Evolutionary conservation across 2,113 vertebrate genomes (phyloP).

Genomic region (Melozone crissalis): DNA sequence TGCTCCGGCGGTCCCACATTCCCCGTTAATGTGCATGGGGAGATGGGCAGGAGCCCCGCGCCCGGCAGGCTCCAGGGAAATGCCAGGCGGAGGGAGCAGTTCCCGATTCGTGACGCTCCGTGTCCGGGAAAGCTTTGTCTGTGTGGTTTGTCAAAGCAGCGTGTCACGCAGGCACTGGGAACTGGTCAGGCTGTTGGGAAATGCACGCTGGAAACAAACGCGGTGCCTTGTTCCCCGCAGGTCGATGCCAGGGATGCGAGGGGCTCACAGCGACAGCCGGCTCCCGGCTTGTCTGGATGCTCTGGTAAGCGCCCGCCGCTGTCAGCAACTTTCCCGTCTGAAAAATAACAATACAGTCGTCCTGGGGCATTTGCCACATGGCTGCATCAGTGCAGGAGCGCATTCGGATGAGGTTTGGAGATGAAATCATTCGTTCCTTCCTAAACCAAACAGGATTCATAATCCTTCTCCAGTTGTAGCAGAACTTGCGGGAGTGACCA

Average conservation of each 20-base stretch:
- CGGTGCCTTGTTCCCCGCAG: fast-evolving
- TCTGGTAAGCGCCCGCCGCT: neutral
- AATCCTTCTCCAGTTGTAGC: neutral
- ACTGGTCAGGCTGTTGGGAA: neutral
- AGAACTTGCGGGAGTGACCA: neutral
- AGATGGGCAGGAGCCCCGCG: fast-evolving
- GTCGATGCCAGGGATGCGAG: neutral
- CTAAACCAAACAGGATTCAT: neutral
- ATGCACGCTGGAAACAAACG: neutral
- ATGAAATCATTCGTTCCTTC: neutral
- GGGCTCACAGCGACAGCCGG: neutral
- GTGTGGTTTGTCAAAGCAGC: neutral
- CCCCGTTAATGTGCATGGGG: neutral
- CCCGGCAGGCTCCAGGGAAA: neutral
- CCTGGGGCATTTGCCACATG: neutral
- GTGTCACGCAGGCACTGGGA: neutral
- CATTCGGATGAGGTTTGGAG: neutral
- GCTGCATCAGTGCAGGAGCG: neutral
- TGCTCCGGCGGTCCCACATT: neutral
- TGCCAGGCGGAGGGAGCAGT: fast-evolving
- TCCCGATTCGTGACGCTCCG: neutral
- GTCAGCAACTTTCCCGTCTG: constrained; percentile 8
- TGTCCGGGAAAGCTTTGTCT: neutral
- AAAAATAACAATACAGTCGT: neutral
- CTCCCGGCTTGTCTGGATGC: neutral